Conservation (phyloP, 2,888 invertebrate genomes). For the Caenorhabditis sulstoni region DNA sequence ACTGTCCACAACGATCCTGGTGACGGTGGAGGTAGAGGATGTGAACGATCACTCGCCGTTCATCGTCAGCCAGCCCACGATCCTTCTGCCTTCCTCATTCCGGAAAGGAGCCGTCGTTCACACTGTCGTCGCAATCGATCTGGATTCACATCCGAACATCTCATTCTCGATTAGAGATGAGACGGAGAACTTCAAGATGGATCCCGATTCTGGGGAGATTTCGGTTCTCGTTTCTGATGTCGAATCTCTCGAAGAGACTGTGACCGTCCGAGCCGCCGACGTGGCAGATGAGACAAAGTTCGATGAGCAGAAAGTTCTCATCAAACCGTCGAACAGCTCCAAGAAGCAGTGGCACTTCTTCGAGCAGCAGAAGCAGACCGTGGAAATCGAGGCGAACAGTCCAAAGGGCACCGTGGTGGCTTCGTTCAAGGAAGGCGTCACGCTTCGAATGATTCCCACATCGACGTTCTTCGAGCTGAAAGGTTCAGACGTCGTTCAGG, state of each 20-base stretch:
- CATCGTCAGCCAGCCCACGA: conserved; percentile 85
- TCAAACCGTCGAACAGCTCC: conserved; percentile 19
- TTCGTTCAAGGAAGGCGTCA: background rate
- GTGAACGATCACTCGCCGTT: conserved; percentile 95
- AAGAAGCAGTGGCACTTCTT: conserved; percentile 46
- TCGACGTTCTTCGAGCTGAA: conserved; percentile 21
- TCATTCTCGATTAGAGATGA: background rate
- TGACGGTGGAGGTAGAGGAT: conserved; percentile 84
- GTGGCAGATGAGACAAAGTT: conserved; percentile 23
- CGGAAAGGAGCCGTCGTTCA: conserved; percentile 47
- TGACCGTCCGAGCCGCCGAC: conserved; percentile 46
- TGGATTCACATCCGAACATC: conserved; percentile 24
- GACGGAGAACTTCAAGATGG: conserved; percentile 23
- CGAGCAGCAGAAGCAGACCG: conserved; percentile 10
- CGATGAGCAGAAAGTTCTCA: conserved; percentile 34
- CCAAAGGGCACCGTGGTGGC: conserved; percentile 18
- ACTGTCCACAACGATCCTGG: conserved; percentile 80
- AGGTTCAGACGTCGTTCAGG: conserved; percentile 10
- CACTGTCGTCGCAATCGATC: conserved; percentile 41
- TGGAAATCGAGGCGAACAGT: background rate
- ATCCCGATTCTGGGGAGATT: conserved; percentile 31
- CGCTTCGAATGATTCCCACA: conserved; percentile 11
- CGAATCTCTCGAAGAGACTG: conserved; percentile 43
- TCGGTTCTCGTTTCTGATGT: background rate
- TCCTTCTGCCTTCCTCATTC: conserved; percentile 24